Conservation (phyloP, 2,797 vertebrate genomes). For the Esox lucius region DNA sequence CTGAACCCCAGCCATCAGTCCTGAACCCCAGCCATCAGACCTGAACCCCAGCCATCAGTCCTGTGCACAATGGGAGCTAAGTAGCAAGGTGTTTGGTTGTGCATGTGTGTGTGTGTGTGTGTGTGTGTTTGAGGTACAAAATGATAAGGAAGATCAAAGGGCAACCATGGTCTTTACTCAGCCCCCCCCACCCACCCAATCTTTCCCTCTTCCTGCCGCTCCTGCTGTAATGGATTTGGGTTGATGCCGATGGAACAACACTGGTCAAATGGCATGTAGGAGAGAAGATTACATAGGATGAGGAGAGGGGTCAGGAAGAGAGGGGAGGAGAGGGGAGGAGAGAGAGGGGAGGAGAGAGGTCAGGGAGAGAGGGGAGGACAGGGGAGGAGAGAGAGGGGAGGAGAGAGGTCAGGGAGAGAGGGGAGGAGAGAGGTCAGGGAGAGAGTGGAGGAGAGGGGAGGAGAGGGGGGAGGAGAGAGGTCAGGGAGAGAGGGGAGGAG, state of each 20-base stretch:
- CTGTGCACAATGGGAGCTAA: background rate
- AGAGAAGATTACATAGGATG: too few species aligned
- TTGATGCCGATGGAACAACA: conserved; percentile 14
- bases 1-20: conserved; percentile 40
- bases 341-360: too few species aligned
- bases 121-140: conserved; percentile 17
- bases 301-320: too few species aligned
- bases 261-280: conserved; percentile 16
- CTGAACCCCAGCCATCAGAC: conserved; percentile 43
- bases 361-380: conserved; percentile 9
- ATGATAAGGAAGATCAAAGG: background rate
- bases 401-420: too few species aligned
- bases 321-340: conserved; percentile 28
- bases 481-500: conserved; percentile 49
- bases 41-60: conserved; percentile 26
- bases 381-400: conserved; percentile 50
- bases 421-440: conserved; percentile 17
- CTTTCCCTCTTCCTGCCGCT: background rate
- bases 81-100: conserved; percentile 22
- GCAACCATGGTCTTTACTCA: background rate
- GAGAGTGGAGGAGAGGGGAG: conserved; percentile 52
- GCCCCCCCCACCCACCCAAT: background rate
- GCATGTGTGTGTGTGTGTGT: conserved; percentile 19
- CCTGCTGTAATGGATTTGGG: conserved; percentile 26
- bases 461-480: conserved; percentile 10